A percentile compares a stretch with the other conserved stretches of the same genome.
Evolutionary conservation across 1,140 invertebrate species (phyloP).

Genomic region (Dysdera silvatica): DNA sequence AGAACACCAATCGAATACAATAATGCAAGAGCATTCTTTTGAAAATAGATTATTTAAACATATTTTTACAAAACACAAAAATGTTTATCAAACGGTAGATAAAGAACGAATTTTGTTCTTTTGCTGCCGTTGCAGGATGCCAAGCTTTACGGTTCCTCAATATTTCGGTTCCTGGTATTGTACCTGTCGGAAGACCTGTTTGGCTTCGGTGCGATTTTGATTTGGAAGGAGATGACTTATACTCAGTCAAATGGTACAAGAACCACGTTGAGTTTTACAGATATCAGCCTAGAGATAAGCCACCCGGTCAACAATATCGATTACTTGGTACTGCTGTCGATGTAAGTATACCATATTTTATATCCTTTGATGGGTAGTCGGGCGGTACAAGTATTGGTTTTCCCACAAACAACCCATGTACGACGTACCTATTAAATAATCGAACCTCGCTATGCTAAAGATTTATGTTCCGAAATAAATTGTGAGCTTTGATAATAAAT

Average conservation of each 20-base stretch:
- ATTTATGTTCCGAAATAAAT: too few relatives aligned
- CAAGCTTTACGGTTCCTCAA: conserved; percentile 26
- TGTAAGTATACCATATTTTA: conserved; percentile 25
- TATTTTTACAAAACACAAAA: too few relatives aligned
- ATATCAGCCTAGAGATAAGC: conserved; percentile 22
- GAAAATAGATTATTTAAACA: too few relatives aligned
- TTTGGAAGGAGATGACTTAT: conserved; percentile 34
- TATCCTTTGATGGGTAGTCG: not conserved
- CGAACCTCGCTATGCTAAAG: too few relatives aligned
- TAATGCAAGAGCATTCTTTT: too few relatives aligned
- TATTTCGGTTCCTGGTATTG: conserved; percentile 33
- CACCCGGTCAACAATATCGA: conserved; percentile 28
- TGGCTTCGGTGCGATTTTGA: conserved; percentile 34
- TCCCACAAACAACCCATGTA: too few relatives aligned
- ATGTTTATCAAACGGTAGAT: too few relatives aligned
- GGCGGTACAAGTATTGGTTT: not conserved
- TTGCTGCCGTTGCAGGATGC: too few relatives aligned
- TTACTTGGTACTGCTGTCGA: conserved; percentile 32
- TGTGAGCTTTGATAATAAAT: too few relatives aligned
- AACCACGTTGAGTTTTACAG: conserved; percentile 36
- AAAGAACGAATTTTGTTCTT: too few relatives aligned
- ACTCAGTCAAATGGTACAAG: conserved; percentile 35
- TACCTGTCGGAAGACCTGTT: conserved; percentile 30
- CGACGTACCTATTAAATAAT: too few relatives aligned
- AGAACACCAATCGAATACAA: too few relatives aligned